These are phyloP conservation scores for Xyliphius kryptos DNA, from an alignment of 2,113 vertebrate genomes.

Conservation along the genomic window DNA sequence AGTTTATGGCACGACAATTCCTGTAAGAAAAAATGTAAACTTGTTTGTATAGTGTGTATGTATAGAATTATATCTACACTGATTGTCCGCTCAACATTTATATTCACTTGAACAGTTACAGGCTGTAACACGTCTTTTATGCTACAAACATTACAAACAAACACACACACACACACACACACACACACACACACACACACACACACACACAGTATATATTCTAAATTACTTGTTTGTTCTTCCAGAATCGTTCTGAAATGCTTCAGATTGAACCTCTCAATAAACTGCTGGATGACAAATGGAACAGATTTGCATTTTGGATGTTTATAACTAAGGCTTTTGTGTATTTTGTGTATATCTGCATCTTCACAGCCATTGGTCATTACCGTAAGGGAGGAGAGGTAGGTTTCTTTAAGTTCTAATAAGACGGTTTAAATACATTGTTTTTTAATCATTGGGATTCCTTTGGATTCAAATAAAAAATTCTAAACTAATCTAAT, in stretches of 20 bases:
- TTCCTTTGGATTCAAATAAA: background rate
- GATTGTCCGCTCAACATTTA: too few species aligned
- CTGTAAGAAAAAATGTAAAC: too few species aligned
- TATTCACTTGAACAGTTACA: too few species aligned
- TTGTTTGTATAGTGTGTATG: too few species aligned
- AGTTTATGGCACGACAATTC: too few species aligned
- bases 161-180: too few species aligned
- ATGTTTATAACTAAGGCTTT: constrained; percentile 80
- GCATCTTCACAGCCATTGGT: constrained; percentile 72
- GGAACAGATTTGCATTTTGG: constrained; percentile 71
- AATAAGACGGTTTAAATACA: too few species aligned
- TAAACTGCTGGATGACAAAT: constrained; percentile 81
- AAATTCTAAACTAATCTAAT: background rate
- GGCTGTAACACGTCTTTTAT: too few species aligned
- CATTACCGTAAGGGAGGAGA: constrained; percentile 63
- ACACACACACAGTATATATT: too few species aligned
- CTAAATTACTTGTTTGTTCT: background rate
- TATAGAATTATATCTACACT: too few species aligned
- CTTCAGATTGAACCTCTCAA: constrained; percentile 79
- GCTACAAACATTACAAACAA: too few species aligned
- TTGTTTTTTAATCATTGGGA: background rate
- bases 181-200: too few species aligned
- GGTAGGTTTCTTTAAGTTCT: constrained; percentile 48
- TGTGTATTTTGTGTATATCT: constrained; percentile 72
- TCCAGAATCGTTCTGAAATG: constrained; percentile 86